Evolutionary conservation across 2,888 invertebrate genomes (phyloP), one percentile per base, ranked within the genome.

Genomic region (Epistrophe grossulariae): DNA sequence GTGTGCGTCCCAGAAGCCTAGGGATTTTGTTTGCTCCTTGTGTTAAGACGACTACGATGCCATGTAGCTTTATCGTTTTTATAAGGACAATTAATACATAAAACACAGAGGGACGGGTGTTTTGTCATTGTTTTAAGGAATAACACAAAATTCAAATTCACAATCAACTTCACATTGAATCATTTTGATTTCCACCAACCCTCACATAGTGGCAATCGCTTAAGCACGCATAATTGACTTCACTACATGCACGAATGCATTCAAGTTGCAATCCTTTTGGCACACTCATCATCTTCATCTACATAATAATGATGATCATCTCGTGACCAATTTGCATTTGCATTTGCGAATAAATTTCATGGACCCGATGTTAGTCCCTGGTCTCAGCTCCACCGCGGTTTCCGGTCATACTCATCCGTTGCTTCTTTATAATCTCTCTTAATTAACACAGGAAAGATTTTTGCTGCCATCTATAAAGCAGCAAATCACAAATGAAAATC

Each of bases 201-300:
- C 59, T 43, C 38, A 73, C 48, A 62, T 77, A 68, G 81, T 77
- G 60, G 77, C 72, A 81, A 84, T 85, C 72, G 72, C 77, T 85
- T 78, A 77, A 81, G 60, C 45, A 81, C 77, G 81, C 84, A 77
- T 84, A 84, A 84, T 81, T 84, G 84, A 81, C 81, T 84, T 77
- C 71, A 68, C 52, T 72, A 72, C 68, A 72, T 81, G 72, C 68
- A 73, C 72, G 77, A 81, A 71, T 60, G 72, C 68, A 17, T 11
- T 52, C 72, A 66, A 40, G 60, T 40, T 40, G 24, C 66, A 76
- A 76, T 57, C 50, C 76, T 70, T 76, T 72, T 52, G 72, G 66
- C 43, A 79, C 70, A 84, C 84, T 77, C 59, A 60, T 79, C 43
- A 45, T 64, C 70, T 59, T 31, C 10, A 57, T 66, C 50, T 59